Conservation (phyloP, 1,140 invertebrate genomes). For the Hyposmocoma kahamanoa region DNA sequence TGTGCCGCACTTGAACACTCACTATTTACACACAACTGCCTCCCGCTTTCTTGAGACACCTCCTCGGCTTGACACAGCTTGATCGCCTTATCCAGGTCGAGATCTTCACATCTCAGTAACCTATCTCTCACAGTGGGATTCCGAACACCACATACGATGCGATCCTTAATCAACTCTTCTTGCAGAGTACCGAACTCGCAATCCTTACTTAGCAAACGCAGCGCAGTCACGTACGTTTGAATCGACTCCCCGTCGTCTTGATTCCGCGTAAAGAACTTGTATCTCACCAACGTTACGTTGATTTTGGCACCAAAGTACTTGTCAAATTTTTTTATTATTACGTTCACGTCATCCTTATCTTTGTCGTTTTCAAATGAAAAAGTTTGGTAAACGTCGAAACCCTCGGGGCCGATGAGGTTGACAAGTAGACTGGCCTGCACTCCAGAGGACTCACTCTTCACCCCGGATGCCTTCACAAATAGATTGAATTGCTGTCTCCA, state of each 20-base stretch:
- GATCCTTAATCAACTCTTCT: conserved; percentile 17
- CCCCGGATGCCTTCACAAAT: conserved; percentile 16
- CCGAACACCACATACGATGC: conserved; percentile 13
- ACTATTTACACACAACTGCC: background rate
- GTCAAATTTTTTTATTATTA: conserved; percentile 12
- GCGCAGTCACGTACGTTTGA: conserved; percentile 12
- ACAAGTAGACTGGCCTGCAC: conserved; percentile 16
- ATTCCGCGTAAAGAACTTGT: conserved; percentile 20
- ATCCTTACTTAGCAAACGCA: conserved; percentile 17
- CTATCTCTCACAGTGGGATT: conserved; percentile 7
- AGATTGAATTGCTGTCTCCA: conserved; percentile 15
- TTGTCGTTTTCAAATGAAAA: conserved; percentile 5
- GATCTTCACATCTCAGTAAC: conserved; percentile 12
- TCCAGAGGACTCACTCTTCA: conserved; percentile 7
- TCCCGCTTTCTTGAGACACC: conserved; percentile 5
- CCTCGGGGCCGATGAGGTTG: conserved; percentile 14
- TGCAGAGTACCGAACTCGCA: conserved; percentile 19
- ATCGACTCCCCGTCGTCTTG: conserved; percentile 17
- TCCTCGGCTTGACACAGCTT: conserved; percentile 14
- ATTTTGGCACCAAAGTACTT: conserved; percentile 18
- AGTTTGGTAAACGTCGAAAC: conserved; percentile 16
- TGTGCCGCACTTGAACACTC: background rate
- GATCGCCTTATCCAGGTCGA: conserved; percentile 13
- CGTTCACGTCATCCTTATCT: conserved; percentile 7
- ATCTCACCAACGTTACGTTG: conserved; percentile 17